A percentile compares a stretch with the other conserved stretches of the same genome.
Conservation (phyloP, 2,113 vertebrate genomes). For the Thalassarche chlororhynchos region DNA sequence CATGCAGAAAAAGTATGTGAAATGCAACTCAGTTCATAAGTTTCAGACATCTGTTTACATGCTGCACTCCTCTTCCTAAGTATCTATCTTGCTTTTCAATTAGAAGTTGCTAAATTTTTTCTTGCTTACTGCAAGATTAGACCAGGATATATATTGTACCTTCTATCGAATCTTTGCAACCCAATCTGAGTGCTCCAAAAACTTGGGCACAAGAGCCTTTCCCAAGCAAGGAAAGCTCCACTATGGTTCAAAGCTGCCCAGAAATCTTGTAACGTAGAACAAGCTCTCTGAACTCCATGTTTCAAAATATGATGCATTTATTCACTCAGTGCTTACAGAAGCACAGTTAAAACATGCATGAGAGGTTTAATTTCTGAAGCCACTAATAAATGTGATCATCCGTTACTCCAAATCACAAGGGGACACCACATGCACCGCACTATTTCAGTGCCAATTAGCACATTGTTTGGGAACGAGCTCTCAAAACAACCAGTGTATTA, state of each 20-base stretch:
- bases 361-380: background rate
- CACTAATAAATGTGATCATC: background rate
- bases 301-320: background rate
- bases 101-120: background rate
- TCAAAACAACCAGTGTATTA: background rate
- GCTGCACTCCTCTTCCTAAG: background rate
- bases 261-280: background rate
- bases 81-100: background rate
- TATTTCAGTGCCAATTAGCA: conserved; percentile 5
- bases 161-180: background rate
- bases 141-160: background rate
- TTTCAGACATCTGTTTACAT: background rate
- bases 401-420: background rate
- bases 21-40: background rate
- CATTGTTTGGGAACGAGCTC: background rate
- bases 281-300: background rate
- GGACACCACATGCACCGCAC: background rate
- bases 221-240: background rate
- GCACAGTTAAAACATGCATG: background rate
- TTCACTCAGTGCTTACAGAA: background rate
- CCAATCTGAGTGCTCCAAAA: background rate
- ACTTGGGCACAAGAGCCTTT: background rate
- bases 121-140: background rate
- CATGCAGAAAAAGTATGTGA: background rate
- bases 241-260: background rate